Conservation (phyloP, 2,888 invertebrate genomes). For the Hesperia comma region DNA sequence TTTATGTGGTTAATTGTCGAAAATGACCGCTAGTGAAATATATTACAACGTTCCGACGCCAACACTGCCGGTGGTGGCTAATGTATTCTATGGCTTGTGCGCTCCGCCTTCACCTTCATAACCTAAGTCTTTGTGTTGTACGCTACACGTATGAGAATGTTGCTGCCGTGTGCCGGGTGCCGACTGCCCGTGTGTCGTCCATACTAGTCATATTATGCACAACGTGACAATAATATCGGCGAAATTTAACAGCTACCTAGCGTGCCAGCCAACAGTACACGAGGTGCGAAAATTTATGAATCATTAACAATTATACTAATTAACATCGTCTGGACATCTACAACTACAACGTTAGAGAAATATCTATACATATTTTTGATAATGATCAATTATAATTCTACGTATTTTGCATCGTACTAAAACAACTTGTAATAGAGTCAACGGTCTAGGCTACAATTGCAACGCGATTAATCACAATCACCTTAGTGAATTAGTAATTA, state of each 20-base stretch:
- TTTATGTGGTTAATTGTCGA: conserved; percentile 85
- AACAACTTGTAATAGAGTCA: not conserved
- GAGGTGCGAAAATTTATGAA: not conserved
- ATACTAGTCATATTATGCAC: not conserved
- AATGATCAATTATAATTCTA: not conserved
- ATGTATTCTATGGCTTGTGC: conserved; percentile 76
- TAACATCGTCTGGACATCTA: no score
- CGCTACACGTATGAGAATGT: conserved; percentile 33
- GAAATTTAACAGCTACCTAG: not conserved
- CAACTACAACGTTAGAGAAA: no score
- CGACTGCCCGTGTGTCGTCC: not conserved
- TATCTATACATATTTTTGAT: no score
- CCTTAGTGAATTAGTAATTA: conserved; percentile 3
- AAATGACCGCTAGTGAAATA: conserved; percentile 83
- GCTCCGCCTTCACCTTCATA: conserved; percentile 67
- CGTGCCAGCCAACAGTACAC: not conserved
- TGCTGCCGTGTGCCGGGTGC: not conserved
- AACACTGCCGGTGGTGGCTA: conserved; percentile 72
- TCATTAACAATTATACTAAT: not conserved
- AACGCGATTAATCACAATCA: conserved; percentile 14
- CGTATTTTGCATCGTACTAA: not conserved
- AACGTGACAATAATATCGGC: not conserved
- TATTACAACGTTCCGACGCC: conserved; percentile 75
- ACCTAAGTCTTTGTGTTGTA: conserved; percentile 59
- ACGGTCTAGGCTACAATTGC: not conserved